These are phyloP conservation scores for Anguilla obscura DNA, from an alignment of 2,797 vertebrate species.

Conservation along the genomic window DNA sequence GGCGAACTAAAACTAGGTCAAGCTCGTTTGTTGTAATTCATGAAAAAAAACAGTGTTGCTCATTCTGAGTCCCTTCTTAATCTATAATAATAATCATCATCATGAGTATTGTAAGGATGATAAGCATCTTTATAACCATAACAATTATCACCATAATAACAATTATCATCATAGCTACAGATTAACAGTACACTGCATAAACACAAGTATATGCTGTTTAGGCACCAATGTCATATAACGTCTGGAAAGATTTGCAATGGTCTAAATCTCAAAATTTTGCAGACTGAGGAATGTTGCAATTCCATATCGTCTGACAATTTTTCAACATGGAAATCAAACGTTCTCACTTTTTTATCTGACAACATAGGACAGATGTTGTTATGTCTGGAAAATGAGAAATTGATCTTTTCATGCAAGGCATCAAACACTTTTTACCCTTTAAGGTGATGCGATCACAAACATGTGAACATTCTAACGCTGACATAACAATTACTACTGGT, in stretches of 20 bases:
- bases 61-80: neutral
- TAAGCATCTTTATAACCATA: neutral
- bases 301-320: too few relatives aligned
- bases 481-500: too few relatives aligned
- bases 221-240: neutral
- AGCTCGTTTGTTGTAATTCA: neutral
- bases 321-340: too few relatives aligned
- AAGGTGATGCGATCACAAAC: too few relatives aligned
- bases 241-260: neutral
- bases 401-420: too few relatives aligned
- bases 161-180: neutral
- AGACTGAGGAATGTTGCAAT: too few relatives aligned
- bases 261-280: too few relatives aligned
- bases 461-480: too few relatives aligned
- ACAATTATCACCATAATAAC: neutral
- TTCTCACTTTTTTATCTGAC: too few relatives aligned
- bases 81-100: neutral
- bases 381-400: too few relatives aligned
- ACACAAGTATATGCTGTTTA: neutral
- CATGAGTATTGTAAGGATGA: neutral
- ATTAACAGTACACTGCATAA: neutral
- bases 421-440: too few relatives aligned
- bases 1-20: neutral
- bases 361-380: too few relatives aligned
- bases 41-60: neutral